These are phyloP conservation scores for Sapayoa aenigma DNA, from an alignment of 2,113 vertebrate genomes.

Conservation along the genomic window DNA sequence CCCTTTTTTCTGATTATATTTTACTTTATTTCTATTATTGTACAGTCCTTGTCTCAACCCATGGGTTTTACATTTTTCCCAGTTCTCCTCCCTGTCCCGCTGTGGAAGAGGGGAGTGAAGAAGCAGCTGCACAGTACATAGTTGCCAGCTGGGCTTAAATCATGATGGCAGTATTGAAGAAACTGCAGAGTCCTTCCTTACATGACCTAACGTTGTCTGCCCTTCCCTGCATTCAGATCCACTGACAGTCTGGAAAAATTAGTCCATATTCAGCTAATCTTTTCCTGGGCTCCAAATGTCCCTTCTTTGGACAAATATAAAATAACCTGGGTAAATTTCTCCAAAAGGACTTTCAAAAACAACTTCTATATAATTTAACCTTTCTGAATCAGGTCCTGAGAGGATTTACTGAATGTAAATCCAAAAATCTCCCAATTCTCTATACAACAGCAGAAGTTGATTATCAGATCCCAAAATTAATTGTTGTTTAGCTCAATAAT, in stretches of 20 bases:
- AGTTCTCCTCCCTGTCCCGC: not conserved
- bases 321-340: not conserved
- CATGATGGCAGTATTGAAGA: rapidly evolving
- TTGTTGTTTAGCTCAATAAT: not conserved
- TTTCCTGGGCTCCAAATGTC: not conserved
- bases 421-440: not conserved
- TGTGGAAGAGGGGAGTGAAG: not conserved
- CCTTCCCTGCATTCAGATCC: not conserved
- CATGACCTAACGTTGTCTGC: not conserved
- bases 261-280: not conserved
- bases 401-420: not conserved
- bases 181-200: not conserved
- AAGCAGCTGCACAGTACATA: not conserved
- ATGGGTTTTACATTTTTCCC: not conserved
- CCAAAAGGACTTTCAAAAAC: not conserved
- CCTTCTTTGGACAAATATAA: not conserved
- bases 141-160: not conserved
- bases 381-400: not conserved
- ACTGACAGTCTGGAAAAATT: not conserved
- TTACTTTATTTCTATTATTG: not conserved
- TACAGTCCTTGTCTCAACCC: not conserved
- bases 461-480: not conserved
- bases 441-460: not conserved
- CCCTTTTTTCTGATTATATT: not conserved
- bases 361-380: not conserved